phyloP scores from a whole-genome alignment of 92 coral and sea anemone genomes.

The Zoanthus sansibaricus region DNA sequence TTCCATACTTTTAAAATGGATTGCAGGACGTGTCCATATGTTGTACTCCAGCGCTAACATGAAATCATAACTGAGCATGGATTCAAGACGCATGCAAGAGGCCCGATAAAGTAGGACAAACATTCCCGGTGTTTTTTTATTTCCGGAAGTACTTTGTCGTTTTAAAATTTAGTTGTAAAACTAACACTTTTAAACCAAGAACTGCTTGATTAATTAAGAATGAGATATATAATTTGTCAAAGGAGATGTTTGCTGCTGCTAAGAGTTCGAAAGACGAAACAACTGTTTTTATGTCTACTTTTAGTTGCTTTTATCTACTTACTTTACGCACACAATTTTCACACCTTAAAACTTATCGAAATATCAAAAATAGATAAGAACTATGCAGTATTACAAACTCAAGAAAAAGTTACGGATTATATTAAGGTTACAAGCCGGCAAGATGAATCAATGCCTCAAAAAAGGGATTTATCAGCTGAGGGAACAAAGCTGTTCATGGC shows the following conservation, averaged over 20 bases:
- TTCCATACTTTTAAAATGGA: neutral
- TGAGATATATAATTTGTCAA: neutral
- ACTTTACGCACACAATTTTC: neutral
- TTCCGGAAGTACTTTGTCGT: neutral
- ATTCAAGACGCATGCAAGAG: neutral
- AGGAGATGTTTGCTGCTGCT: neutral
- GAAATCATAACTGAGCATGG: neutral
- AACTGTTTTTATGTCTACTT: neutral
- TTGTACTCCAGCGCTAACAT: neutral
- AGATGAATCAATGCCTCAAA: neutral
- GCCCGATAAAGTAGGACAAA: neutral
- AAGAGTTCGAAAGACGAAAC: neutral
- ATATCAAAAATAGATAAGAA: slow-evolving; percentile 7
- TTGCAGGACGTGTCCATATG: neutral
- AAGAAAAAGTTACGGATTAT: neutral
- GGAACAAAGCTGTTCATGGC: neutral
- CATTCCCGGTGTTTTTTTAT: neutral
- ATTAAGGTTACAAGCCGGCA: neutral
- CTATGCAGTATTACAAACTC: neutral
- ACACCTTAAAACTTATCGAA: neutral
- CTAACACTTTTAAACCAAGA: neutral
- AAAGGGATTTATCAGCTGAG: neutral
- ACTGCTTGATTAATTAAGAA: slow-evolving; percentile 4
- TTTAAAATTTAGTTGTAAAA: neutral
- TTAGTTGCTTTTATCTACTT: slow-evolving; percentile 5